A percentile compares a stretch with the other conserved stretches of the same genome.
Conservation (phyloP, 1,140 invertebrate species). For the Stegodyphus mimosarum region DNA sequence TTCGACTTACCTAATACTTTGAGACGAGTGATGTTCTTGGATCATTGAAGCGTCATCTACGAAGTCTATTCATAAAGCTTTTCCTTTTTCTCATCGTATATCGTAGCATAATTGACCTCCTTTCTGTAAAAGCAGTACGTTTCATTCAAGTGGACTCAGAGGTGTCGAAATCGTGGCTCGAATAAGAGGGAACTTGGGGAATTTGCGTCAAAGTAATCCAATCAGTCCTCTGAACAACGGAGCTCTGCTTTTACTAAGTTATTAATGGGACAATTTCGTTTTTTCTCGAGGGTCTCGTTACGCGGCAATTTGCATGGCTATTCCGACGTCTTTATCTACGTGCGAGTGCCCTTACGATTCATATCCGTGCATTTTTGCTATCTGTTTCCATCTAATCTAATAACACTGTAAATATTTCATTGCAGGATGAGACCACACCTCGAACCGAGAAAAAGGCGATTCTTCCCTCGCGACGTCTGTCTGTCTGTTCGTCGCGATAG, state of each 20-base stretch:
- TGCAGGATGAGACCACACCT: neutral
- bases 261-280: neutral
- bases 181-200: too few relatives aligned
- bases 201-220: too few relatives aligned
- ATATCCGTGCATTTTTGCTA: neutral
- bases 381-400: conserved; percentile 13
- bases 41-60: too few relatives aligned
- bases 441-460: neutral
- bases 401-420: conserved; percentile 13
- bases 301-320: neutral
- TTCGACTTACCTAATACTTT: too few relatives aligned
- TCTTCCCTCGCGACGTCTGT: neutral
- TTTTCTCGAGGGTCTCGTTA: neutral
- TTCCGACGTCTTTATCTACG: conserved; percentile 5
- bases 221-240: neutral
- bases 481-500: neutral
- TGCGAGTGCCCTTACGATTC: neutral
- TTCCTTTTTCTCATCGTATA: too few relatives aligned
- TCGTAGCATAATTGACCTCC: too few relatives aligned
- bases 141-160: too few relatives aligned
- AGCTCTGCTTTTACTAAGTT: neutral
- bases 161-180: too few relatives aligned
- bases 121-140: too few relatives aligned
- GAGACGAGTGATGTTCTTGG: too few relatives aligned
- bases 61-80: too few relatives aligned